phyloP scores from a whole-genome alignment of 2,113 vertebrate genomes.

The Lepidothrix coronata region DNA sequence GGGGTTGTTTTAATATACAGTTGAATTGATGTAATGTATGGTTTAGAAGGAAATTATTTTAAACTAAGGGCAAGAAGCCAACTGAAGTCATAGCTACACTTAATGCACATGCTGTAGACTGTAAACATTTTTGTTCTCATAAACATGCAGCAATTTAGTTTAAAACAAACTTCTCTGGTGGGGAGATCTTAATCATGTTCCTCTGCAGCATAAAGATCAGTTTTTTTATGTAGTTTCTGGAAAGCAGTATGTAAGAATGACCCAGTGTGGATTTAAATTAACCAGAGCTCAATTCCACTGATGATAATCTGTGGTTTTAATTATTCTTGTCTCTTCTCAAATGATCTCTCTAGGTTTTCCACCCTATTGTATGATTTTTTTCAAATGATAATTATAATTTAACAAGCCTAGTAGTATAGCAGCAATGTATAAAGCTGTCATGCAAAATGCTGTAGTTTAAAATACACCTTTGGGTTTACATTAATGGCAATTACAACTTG shows the following conservation, averaged over 20 bases:
- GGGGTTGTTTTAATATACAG: background rate
- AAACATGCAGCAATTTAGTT: background rate
- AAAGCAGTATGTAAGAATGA: background rate
- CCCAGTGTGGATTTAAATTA: slow-evolving; percentile 41
- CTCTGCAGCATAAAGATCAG: background rate
- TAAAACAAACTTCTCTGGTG: slow-evolving; percentile 15
- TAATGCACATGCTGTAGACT: background rate
- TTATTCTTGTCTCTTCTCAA: slow-evolving; percentile 29
- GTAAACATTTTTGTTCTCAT: slow-evolving; percentile 1
- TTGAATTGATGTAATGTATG: background rate
- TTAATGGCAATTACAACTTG: background rate
- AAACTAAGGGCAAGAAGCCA: slow-evolving; percentile 42
- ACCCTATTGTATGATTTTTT: background rate
- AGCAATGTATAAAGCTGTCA: slow-evolving; percentile 3
- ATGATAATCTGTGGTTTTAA: slow-evolving; percentile 38
- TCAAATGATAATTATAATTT: background rate
- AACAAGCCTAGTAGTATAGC: background rate
- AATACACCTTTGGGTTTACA: background rate
- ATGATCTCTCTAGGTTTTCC: background rate
- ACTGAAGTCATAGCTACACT: background rate
- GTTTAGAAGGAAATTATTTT: slow-evolving; percentile 31
- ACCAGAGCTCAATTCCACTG: background rate
- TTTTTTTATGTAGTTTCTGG: background rate
- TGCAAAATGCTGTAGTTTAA: background rate
- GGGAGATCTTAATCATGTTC: slow-evolving; percentile 3